phyloP scores from a whole-genome alignment of 2,113 vertebrate genomes.

The Lutjanus erythropterus region DNA sequence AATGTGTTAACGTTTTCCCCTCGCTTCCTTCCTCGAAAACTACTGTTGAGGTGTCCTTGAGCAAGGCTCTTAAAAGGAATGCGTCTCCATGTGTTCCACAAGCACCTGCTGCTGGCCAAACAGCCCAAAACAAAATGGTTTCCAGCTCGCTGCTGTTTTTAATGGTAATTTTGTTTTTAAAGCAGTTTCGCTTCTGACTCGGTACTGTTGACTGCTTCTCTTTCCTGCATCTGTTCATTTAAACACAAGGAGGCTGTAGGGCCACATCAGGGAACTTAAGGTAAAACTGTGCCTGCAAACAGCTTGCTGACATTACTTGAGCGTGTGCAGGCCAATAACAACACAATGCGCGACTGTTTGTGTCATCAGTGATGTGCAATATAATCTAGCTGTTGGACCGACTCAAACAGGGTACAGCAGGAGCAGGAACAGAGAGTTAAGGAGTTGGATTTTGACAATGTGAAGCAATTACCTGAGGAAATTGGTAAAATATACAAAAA shows the following conservation, averaged over 20 bases:
- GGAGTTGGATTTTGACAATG: background rate
- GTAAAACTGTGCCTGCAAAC: conserved; percentile 14
- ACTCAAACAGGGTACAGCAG: background rate
- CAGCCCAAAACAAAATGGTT: conserved; percentile 41
- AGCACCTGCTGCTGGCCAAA: conserved; percentile 64
- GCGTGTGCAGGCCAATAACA: background rate
- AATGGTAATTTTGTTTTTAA: conserved; percentile 29
- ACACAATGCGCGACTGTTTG: background rate
- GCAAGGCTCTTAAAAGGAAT: conserved; percentile 58
- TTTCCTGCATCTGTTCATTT: conserved; percentile 33
- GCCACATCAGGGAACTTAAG: conserved; percentile 11
- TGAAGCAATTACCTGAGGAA: background rate
- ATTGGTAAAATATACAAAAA: background rate
- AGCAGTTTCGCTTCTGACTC: background rate
- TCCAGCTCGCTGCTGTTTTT: conserved; percentile 44
- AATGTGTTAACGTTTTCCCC: conserved; percentile 5
- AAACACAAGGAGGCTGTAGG: conserved; percentile 7
- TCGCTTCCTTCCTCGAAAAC: background rate
- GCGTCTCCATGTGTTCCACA: conserved; percentile 45
- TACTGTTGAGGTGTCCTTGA: conserved; percentile 48
- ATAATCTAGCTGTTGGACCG: conserved; percentile 2
- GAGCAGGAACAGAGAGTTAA: background rate
- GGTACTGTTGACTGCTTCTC: conserved; percentile 8
- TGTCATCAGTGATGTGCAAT: conserved; percentile 12
- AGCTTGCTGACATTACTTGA: conserved; percentile 23